These are phyloP conservation scores for Pitta sordida DNA, from an alignment of 2,113 vertebrate genomes.

Conservation along the genomic window DNA sequence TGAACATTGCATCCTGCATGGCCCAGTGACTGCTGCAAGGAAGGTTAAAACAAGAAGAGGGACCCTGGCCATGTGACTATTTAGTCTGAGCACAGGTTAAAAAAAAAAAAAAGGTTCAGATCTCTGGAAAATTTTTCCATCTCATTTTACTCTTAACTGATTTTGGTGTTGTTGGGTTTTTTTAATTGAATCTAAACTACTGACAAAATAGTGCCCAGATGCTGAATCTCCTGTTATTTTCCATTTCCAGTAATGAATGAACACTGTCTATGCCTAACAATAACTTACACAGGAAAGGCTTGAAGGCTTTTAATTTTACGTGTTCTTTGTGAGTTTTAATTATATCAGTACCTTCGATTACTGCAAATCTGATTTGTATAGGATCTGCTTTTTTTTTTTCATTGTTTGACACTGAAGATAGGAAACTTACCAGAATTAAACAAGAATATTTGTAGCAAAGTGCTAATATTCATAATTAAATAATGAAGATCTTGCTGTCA, in stretches of 20 bases:
- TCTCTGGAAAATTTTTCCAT: neutral
- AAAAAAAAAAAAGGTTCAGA: neutral
- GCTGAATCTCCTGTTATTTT: neutral
- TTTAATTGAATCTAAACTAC: neutral
- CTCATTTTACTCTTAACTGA: neutral
- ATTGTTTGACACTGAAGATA: neutral
- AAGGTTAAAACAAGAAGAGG: neutral
- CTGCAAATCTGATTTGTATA: neutral
- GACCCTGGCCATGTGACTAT: neutral
- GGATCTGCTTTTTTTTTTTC: neutral
- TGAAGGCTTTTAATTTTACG: neutral
- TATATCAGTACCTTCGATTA: neutral
- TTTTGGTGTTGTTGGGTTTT: neutral
- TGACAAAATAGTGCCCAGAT: neutral
- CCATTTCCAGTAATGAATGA: neutral
- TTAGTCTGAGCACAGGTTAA: neutral
- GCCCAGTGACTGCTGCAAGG: accelerated
- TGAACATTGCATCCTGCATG: neutral
- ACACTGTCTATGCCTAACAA: neutral
- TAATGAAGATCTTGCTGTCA: neutral
- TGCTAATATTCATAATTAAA: neutral
- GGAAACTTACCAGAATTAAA: neutral
- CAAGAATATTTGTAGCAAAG: neutral
- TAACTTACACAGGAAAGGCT: neutral
- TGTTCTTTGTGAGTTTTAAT: neutral